Evolutionary conservation across 23 tunicate species (phyloP).

Genomic region (Styela plicata): DNA sequence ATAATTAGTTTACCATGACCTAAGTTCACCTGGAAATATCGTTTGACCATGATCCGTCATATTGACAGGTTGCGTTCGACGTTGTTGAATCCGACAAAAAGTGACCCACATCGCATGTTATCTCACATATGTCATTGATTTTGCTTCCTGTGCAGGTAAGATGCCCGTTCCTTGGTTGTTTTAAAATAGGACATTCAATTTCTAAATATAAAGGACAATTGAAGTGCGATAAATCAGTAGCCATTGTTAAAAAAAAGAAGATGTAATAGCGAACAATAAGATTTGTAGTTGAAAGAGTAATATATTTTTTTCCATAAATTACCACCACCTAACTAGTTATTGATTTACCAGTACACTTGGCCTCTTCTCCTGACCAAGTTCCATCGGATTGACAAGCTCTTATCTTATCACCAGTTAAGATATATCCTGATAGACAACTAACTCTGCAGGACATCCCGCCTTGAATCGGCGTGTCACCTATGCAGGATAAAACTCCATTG

Average conservation of each 20-base stretch:
- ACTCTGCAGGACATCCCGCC: not conserved
- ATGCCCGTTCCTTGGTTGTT: not conserved
- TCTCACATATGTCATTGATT: not conserved
- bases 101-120: not conserved
- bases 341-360: slow-evolving; percentile 1
- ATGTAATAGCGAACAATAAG: too few species aligned
- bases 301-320: too few species aligned
- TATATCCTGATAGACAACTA: not conserved
- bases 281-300: too few species aligned
- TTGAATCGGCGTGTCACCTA: not conserved
- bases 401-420: not conserved
- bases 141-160: not conserved
- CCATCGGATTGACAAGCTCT: not conserved
- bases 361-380: slow-evolving; percentile 18
- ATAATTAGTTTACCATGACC: too few species aligned
- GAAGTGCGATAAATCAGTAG: too few species aligned
- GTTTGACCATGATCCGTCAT: slow-evolving; percentile 24
- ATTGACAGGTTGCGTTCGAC: not conserved
- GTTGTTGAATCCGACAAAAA: not conserved
- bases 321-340: too few species aligned
- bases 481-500: not conserved
- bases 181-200: not conserved
- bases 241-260: too few species aligned
- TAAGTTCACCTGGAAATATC: not conserved
- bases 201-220: not conserved